phyloP scores from a whole-genome alignment of 2,888 invertebrate species.

The Sarcophaga caerulescens region DNA sequence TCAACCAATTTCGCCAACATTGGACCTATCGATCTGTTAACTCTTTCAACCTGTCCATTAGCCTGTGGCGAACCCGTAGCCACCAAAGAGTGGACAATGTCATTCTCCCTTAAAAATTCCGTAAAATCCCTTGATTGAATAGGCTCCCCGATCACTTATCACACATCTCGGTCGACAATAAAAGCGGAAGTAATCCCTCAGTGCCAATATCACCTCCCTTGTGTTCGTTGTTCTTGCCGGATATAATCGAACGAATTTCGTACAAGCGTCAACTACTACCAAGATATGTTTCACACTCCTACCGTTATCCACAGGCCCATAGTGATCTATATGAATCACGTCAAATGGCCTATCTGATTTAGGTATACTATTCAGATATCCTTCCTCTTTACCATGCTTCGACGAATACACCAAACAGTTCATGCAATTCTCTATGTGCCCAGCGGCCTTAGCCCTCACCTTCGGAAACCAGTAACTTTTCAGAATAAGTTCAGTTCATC shows the following conservation, averaged over 20 bases:
- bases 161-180: conserved; percentile 66
- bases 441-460: conserved; percentile 16
- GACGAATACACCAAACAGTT: conserved; percentile 54
- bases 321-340: conserved; percentile 34
- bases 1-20: conserved; percentile 65
- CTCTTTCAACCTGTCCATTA: conserved; percentile 70
- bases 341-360: conserved; percentile 48
- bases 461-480: conserved; percentile 54
- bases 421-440: conserved; percentile 52
- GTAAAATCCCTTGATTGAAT: conserved; percentile 69
- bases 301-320: conserved; percentile 9
- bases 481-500: conserved; percentile 37
- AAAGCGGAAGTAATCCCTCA: conserved; percentile 69
- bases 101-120: conserved; percentile 54
- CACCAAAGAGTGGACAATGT: conserved; percentile 59
- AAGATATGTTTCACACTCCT: conserved; percentile 46
- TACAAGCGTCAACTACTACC: conserved; percentile 52
- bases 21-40: conserved; percentile 66
- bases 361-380: conserved; percentile 52
- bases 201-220: conserved; percentile 19
- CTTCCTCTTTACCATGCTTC: conserved; percentile 44
- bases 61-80: conserved; percentile 68
- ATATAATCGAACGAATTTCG: conserved; percentile 60
- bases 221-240: conserved; percentile 53
- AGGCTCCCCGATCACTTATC: conserved; percentile 67